Conservation (phyloP, 2,888 invertebrate genomes). For the Lepidocyrtinus sp. region DNA sequence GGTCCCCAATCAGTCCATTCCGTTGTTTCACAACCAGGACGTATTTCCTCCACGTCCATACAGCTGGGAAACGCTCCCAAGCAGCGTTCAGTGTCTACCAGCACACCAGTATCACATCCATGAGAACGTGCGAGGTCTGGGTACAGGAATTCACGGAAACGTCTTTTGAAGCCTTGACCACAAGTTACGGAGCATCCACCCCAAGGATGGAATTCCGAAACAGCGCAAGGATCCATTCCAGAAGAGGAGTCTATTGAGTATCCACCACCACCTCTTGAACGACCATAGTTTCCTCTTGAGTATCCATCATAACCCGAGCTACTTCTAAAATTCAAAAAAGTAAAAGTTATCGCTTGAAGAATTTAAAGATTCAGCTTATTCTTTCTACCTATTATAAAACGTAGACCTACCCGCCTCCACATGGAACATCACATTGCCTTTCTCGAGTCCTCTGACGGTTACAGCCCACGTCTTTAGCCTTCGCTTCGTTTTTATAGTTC, state of each 20-base stretch:
- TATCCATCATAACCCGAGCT: background rate
- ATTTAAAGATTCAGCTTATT: no score
- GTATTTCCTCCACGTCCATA: slow-evolving; percentile 49
- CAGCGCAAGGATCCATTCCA: slow-evolving; percentile 70
- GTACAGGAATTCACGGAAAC: slow-evolving; percentile 67
- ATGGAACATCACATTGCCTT: slow-evolving; percentile 46
- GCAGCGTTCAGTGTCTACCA: slow-evolving; percentile 57
- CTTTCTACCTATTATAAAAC: no score
- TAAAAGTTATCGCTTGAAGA: background rate
- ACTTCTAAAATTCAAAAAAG: background rate
- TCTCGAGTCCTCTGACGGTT: slow-evolving; percentile 58
- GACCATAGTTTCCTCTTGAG: background rate
- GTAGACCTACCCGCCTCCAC: slow-evolving; percentile 32
- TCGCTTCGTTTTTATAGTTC: slow-evolving; percentile 74
- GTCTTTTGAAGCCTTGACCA: slow-evolving; percentile 71
- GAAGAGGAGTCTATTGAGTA: slow-evolving; percentile 34
- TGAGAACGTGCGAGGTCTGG: slow-evolving; percentile 75
- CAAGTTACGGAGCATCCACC: slow-evolving; percentile 73
- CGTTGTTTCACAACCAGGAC: slow-evolving; percentile 73
- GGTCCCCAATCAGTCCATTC: slow-evolving; percentile 73
- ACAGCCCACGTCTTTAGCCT: slow-evolving; percentile 45
- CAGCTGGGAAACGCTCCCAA: slow-evolving; percentile 53
- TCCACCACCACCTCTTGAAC: slow-evolving; percentile 5
- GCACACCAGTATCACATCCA: slow-evolving; percentile 74
- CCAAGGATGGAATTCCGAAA: slow-evolving; percentile 73